A percentile compares a stretch with the other conserved stretches of the same genome.
Evolutionary conservation across 2,888 invertebrate genomes (phyloP).

Genomic region (Parnassius orleans): DNA sequence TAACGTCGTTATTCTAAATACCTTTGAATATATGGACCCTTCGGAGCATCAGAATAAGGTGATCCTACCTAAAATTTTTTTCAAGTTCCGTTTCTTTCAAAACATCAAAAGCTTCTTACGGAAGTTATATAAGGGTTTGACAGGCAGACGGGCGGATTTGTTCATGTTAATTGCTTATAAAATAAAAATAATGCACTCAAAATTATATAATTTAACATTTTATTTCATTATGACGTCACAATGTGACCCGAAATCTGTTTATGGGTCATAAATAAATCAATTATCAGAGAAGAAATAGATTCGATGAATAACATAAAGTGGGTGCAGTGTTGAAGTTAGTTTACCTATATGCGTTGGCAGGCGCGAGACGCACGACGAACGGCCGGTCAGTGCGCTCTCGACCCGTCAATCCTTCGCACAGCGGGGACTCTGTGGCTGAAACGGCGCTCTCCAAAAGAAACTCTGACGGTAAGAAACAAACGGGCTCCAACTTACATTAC

Average conservation of each 20-base stretch:
- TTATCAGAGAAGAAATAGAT: constrained; percentile 13
- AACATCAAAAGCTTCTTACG: too few species aligned
- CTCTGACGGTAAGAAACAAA: constrained; percentile 87
- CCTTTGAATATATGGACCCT: too few species aligned
- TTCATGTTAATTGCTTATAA: constrained; percentile 5
- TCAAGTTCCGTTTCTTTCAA: too few species aligned
- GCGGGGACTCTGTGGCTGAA: constrained; percentile 91
- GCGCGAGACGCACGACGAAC: constrained; percentile 52
- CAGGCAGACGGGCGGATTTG: constrained; percentile 49
- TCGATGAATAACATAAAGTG: constrained; percentile 13
- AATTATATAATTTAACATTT: constrained; percentile 8
- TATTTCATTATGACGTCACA: constrained; percentile 7
- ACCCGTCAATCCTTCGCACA: constrained; percentile 85
- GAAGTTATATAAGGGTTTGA: constrained; percentile 31
- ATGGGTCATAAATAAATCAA: not conserved
- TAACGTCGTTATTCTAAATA: too few species aligned
- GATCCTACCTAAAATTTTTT: too few species aligned
- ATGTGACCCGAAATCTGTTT: constrained; percentile 2
- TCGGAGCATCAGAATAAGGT: too few species aligned
- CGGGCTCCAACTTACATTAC: constrained; percentile 38
- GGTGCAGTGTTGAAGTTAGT: constrained; percentile 64
- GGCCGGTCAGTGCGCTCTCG: constrained; percentile 66
- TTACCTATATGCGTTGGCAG: constrained; percentile 69
- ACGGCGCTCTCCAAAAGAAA: constrained; percentile 90
- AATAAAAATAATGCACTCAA: constrained; percentile 9